Conservation (phyloP, 2,113 vertebrate genomes). For the Drymodes brunneopygia region DNA sequence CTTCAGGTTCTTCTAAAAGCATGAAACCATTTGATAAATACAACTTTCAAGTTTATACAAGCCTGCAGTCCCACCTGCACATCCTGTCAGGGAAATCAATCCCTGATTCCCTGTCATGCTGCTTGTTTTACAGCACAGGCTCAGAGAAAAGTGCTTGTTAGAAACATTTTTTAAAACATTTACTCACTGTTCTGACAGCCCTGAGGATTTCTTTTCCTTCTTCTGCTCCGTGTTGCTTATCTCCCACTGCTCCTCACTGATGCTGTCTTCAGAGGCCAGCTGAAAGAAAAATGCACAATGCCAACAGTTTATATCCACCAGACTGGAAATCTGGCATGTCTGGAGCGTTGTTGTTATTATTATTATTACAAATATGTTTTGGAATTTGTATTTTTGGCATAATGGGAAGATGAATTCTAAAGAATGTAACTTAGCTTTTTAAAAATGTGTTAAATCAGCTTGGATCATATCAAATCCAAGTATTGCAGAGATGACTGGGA, state of each 20-base stretch:
- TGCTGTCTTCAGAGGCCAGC: background rate
- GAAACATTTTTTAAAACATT: background rate
- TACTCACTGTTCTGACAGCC: conserved; percentile 17
- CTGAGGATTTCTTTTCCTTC: background rate
- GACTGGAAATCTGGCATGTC: background rate
- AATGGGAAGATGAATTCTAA: background rate
- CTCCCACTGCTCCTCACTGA: background rate
- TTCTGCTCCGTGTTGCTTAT: background rate
- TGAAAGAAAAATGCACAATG: background rate
- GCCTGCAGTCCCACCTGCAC: background rate
- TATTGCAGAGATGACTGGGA: background rate
- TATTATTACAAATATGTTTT: background rate
- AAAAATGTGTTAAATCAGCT: background rate
- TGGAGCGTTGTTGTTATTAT: background rate
- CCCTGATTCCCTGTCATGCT: background rate
- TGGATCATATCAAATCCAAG: background rate
- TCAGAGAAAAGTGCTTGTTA: background rate
- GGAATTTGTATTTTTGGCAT: conserved; percentile 1
- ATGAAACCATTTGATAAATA: background rate
- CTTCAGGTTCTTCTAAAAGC: background rate
- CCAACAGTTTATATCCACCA: background rate
- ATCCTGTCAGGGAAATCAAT: background rate
- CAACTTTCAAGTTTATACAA: background rate
- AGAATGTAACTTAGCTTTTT: background rate
- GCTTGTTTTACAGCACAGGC: background rate